Evolutionary conservation across 2,888 invertebrate genomes (phyloP), one percentile per base, ranked within the genome.

Genomic region (Barypeithes pellucidus): DNA sequence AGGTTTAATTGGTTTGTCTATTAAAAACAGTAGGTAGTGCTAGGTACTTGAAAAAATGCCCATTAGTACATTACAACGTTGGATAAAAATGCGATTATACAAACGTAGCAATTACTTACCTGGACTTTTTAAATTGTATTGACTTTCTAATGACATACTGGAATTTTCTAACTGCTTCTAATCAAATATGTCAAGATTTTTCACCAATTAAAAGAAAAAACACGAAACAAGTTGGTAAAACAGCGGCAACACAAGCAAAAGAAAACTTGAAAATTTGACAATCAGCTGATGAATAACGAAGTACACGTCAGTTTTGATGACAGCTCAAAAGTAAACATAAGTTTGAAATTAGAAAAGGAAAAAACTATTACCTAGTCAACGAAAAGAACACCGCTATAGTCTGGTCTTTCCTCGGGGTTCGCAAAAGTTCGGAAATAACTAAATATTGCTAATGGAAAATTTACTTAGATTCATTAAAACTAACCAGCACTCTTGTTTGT

Each of bases 101-200:
- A 3, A 8, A 45, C 16, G 3, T 8, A 22, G n/a, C 14, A 24
- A 8, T 22, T 18, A 79, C 81, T 83, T 84, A 90, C 90, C 90
- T 79, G 90, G 90, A 80, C 90, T 90, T 83, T 89, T 90, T 52
- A 88, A 86, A 80, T 90, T 90, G 82, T 90, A 90, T 82, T 89
- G 89, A 29, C 85, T 86, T 83, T 89, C 88, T 81, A 88, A 83
- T 72, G 86, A 84, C 88, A 88, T 88, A 29, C 45, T 57, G 54
- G 9, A 57, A 33, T 57, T 62, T 39, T 33, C 11, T 24, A 8
- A 52, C 5, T 33, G 54, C 11, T 0, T 33, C 16, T 33, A 33
- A 33, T 7, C 11, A 11, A 39, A 59, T 24, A 36, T n/a, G 22
- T 22, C n/a, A 50, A n/a, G 50, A 33, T 24, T 33, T 33, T 29